Base-by-base conservation (phyloP, 2,797 vertebrate species). In the Cichlasoma orientale region DNA sequence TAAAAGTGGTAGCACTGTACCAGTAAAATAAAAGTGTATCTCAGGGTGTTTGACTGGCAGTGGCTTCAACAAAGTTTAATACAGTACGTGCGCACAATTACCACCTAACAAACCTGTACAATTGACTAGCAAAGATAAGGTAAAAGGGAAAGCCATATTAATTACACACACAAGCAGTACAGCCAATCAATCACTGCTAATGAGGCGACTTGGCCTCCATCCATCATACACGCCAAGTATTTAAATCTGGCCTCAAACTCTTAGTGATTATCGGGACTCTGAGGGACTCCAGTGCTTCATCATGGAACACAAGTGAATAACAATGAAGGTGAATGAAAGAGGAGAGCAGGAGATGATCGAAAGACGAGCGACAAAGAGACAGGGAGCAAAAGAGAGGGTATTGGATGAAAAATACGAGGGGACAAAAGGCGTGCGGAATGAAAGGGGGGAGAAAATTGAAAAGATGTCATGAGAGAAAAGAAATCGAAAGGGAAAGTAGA, bases 181-280 rank as follows among this genome's bases (percentile, higher is more conserved):
- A 86, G 86, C 88, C 82, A 82, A 94, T 94, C 91, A 93, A 93
- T 94, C 93, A 92, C 75, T 82, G 82, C 84, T 95, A 95, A 95
- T 92, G 94, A 95, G 93, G 81, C 72, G 11, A 77, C 86, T 54
- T 86, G 79, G 86, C 89, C 86, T 90, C 78, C 87, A 94, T 95
- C 89, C 87, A 94, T 94, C 91, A 93, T 88, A 89, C 74, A 88
- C 84, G 88, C 86, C 80, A 87, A 93, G 91, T 87, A 92, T 93
- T 94, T 94, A 91, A 92, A 95, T 92, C 68, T 92, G 91, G 78
- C 77, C 75, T 78, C 89, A 84, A 80, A 90, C 85, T 85, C 58
- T 50, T 25, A 85, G 91, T 86, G 93, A 93, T 94, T 93, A 93
- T 84, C 76, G 86, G 83, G 61, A 89, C 87, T 90, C 82, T 31